A percentile compares a stretch with the other conserved stretches of the same genome.
Evolutionary conservation across 1,140 invertebrate genomes (phyloP).

Genomic region (Leptonema lineaticorne): DNA sequence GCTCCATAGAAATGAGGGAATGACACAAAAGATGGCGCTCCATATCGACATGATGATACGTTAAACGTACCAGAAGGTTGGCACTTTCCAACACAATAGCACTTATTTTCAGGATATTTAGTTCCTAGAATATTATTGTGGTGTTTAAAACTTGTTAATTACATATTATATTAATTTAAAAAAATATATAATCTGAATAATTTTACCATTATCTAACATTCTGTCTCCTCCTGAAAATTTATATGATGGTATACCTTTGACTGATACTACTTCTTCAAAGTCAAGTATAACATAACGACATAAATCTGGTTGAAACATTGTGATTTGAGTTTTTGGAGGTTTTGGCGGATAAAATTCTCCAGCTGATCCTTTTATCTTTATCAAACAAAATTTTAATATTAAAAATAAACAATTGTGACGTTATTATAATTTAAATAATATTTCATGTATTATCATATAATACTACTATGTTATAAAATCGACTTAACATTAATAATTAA

Average conservation of each 20-base stretch:
- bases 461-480: not conserved
- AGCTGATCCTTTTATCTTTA: slow-evolving; percentile 65
- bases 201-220: slow-evolving; percentile 65
- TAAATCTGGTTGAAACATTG: slow-evolving; percentile 68
- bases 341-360: slow-evolving; percentile 75
- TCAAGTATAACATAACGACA: slow-evolving; percentile 64
- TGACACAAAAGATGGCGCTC: slow-evolving; percentile 78
- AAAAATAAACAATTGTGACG: not conserved
- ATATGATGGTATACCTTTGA: slow-evolving; percentile 58
- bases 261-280: slow-evolving; percentile 55
- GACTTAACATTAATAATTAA: no score
- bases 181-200: slow-evolving; percentile 40
- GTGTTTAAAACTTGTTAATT: not conserved
- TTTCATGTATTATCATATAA: not conserved
- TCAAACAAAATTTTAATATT: not conserved
- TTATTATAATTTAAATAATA: slow-evolving; percentile 1
- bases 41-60: slow-evolving; percentile 68
- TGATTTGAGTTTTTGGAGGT: slow-evolving; percentile 58
- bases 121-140: slow-evolving; percentile 49
- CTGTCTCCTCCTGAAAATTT: slow-evolving; percentile 58
- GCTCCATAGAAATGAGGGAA: slow-evolving; percentile 85
- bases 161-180: not conserved
- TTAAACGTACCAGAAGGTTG: slow-evolving; percentile 68
- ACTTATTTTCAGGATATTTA: slow-evolving; percentile 63
- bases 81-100: slow-evolving; percentile 72